Percentiles rank a stretch among this genome's conserved stretches.
Evolutionary conservation across 2,888 invertebrate genomes (phyloP).

Genomic region (Pristionchus entomophagus): DNA sequence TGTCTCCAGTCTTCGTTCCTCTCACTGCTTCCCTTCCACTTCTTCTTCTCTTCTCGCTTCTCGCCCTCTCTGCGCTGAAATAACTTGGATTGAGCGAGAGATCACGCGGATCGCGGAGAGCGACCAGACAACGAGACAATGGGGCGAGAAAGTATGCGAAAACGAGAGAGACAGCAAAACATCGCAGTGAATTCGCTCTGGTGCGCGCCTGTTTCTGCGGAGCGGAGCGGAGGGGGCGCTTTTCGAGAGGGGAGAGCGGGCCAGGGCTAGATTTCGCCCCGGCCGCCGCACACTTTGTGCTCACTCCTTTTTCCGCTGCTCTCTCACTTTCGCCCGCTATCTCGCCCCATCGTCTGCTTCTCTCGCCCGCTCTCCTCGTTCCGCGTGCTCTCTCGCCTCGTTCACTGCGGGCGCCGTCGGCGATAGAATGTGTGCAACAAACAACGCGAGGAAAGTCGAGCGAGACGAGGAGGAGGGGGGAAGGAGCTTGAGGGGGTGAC

Average conservation of each 20-base stretch:
- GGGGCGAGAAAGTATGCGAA: neutral
- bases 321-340: slow-evolving; percentile 1
- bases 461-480: neutral
- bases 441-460: slow-evolving; percentile 1
- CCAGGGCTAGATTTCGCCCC: neutral
- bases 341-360: neutral
- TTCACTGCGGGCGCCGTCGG: neutral
- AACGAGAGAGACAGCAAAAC: neutral
- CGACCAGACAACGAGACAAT: too few relatives aligned
- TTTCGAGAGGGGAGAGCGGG: too few relatives aligned
- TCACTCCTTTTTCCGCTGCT: neutral
- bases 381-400: neutral
- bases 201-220: slow-evolving; percentile 1
- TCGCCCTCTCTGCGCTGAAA: neutral
- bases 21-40: neutral
- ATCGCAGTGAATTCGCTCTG: neutral
- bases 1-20: neutral
- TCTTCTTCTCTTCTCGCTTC: slow-evolving; percentile 9
- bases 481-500: neutral
- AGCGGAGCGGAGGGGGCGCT: too few relatives aligned
- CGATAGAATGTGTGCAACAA: slow-evolving; percentile 34
- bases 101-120: neutral
- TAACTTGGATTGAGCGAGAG: neutral
- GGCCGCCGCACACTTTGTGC: neutral
- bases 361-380: neutral